Conservation (phyloP, 1,140 invertebrate genomes). For the Drosophila parabipectinata region DNA sequence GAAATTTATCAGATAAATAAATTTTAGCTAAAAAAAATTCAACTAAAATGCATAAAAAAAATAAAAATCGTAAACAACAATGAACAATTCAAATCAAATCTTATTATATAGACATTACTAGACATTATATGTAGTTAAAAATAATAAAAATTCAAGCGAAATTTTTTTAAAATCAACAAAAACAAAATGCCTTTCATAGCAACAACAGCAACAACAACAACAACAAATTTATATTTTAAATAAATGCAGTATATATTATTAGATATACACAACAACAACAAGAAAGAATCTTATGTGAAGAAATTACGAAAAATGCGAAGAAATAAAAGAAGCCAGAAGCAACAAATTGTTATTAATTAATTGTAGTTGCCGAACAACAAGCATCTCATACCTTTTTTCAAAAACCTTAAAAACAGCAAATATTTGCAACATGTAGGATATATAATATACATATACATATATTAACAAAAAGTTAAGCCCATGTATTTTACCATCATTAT, state of each 20-base stretch:
- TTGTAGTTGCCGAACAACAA: conserved; percentile 42
- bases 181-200: conserved; percentile 73
- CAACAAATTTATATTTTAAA: conserved; percentile 72
- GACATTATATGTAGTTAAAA: conserved; percentile 73
- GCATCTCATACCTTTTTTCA: conserved; percentile 12
- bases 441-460: conserved; percentile 30
- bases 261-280: conserved; percentile 35
- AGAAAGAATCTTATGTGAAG: conserved; percentile 13
- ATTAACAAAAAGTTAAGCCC: conserved; percentile 12
- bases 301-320: conserved; percentile 22
- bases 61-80: conserved; percentile 46
- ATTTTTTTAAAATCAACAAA: conserved; percentile 54
- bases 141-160: conserved; percentile 52
- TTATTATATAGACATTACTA: conserved; percentile 72
- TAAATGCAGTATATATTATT: conserved; percentile 62
- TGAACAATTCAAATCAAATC: conserved; percentile 76
- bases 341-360: conserved; percentile 56
- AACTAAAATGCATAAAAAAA: conserved; percentile 14
- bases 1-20: conserved; percentile 43
- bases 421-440: conserved; percentile 39
- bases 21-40: conserved; percentile 45
- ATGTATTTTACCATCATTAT: conserved; percentile 68
- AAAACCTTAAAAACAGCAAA: conserved; percentile 22
- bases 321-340: conserved; percentile 42
- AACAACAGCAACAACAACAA: conserved; percentile 42